Base-by-base conservation (phyloP, 2,797 vertebrate species). In the Chrosomus eos region DNA sequence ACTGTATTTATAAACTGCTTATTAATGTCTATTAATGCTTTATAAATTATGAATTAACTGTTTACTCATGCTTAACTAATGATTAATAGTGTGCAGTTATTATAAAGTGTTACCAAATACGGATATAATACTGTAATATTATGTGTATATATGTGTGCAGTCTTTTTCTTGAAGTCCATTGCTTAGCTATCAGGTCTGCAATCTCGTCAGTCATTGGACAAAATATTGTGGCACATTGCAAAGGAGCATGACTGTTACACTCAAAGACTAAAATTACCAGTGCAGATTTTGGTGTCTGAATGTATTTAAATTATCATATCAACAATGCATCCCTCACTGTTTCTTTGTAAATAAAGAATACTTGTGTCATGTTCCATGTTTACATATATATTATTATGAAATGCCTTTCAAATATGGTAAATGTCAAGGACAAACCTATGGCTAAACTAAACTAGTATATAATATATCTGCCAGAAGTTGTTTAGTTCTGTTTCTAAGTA, bases 181-280 rank as follows among this genome's bases (percentile, higher is more conserved):
- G 38, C 51, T n/a, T 64, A 64, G 1, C 38, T 81, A 7, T 21
- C 10, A 78, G 66, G 5, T 28, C 28, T 64, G 43, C 19, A 43
- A 66, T 38, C 23, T 81, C 23, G 31, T 66, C 74, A 77, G 48
- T 74, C 7, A 81, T 74, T 87, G 83, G 76, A 62, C 31, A 74
- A 23, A 81, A 26, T 84, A 33, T 55, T 80, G 48, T 73, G 40
- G 7, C 70, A 85, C 80, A 85, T 70, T 80, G 86, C 75, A 86
- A 86, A 86, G 26, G 79, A 86, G 64, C 70, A 40, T 72, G 79
- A 72, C 43, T 73, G n/a, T 67, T 64, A n/a, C 80, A 62, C 36
- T 38, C 36, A 31, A 31, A 31, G 7, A 5, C 28, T 67, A 85
- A 78, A 87, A 60, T 51, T 43, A 58, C 18, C 53, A 58, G 53